Conservation (phyloP, 2,113 vertebrate species). For the Nymphicus hollandicus region DNA sequence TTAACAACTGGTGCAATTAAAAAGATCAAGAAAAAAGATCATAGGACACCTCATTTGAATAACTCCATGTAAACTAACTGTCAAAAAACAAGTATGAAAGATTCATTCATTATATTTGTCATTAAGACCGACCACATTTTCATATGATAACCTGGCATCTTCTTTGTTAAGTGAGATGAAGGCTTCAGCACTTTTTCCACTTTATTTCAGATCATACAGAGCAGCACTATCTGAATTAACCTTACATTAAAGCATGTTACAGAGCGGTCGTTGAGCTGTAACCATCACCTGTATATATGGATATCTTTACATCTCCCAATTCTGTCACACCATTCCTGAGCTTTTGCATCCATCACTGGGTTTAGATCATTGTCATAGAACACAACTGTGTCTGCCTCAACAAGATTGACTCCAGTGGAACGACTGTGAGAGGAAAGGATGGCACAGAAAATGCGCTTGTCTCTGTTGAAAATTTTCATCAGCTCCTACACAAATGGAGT, state of each 20-base stretch:
- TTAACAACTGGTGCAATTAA: neutral
- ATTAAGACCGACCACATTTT: neutral
- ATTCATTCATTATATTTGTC: neutral
- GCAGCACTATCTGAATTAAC: neutral
- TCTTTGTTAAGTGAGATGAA: neutral
- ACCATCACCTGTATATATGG: slow-evolving; percentile 89
- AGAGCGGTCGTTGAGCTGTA: rapidly evolving
- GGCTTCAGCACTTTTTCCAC: neutral
- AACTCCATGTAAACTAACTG: neutral
- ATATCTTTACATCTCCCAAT: slow-evolving; percentile 92
- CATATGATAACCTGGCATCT: neutral
- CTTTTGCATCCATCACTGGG: slow-evolving; percentile 89
- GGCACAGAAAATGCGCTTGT: slow-evolving; percentile 87
- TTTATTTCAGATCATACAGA: neutral
- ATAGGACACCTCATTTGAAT: neutral
- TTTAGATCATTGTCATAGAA: slow-evolving; percentile 94
- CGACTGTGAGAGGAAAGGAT: slow-evolving; percentile 92
- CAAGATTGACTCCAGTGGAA: slow-evolving; percentile 82
- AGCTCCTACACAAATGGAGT: slow-evolving; percentile 71
- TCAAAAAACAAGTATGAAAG: neutral
- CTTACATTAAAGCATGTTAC: neutral
- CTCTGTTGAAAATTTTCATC: slow-evolving; percentile 88
- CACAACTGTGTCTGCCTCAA: slow-evolving; percentile 89
- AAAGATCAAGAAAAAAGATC: neutral
- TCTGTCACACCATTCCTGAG: slow-evolving; percentile 92